These are phyloP conservation scores for Pandemis cinnamomeana DNA, from an alignment of 2,888 invertebrate species.

Conservation along the genomic window DNA sequence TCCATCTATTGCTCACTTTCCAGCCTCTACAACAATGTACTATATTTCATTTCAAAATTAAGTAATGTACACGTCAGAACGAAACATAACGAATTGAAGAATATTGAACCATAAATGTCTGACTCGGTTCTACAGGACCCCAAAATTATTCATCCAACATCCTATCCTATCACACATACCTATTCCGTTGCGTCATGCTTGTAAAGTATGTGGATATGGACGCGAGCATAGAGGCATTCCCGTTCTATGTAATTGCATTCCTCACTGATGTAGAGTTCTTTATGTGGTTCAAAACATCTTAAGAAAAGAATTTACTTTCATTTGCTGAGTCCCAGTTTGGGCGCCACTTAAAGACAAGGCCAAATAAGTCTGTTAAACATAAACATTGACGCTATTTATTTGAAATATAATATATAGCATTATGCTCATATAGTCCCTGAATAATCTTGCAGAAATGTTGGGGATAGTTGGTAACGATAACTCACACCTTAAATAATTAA, in stretches of 20 bases:
- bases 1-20: too few species aligned
- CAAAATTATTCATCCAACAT: neutral
- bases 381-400: too few species aligned
- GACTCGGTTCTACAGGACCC: neutral
- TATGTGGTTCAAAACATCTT: slow-evolving; percentile 18
- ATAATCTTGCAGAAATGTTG: too few species aligned
- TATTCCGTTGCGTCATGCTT: slow-evolving; percentile 8
- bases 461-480: too few species aligned
- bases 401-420: too few species aligned
- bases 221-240: slow-evolving; percentile 26
- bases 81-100: neutral
- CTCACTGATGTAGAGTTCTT: slow-evolving; percentile 19
- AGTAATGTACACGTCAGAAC: neutral
- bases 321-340: slow-evolving; percentile 4
- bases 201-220: slow-evolving; percentile 23
- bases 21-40: too few species aligned
- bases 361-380: too few species aligned
- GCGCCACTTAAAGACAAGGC: slow-evolving; percentile 3
- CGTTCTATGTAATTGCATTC: slow-evolving; percentile 38
- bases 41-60: neutral
- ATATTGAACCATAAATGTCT: neutral
- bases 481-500: too few species aligned
- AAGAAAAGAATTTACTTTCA: slow-evolving; percentile 7
- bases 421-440: too few species aligned
- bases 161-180: neutral